phyloP scores from a whole-genome alignment of 1,140 invertebrate genomes.

The Thrips palmi region DNA sequence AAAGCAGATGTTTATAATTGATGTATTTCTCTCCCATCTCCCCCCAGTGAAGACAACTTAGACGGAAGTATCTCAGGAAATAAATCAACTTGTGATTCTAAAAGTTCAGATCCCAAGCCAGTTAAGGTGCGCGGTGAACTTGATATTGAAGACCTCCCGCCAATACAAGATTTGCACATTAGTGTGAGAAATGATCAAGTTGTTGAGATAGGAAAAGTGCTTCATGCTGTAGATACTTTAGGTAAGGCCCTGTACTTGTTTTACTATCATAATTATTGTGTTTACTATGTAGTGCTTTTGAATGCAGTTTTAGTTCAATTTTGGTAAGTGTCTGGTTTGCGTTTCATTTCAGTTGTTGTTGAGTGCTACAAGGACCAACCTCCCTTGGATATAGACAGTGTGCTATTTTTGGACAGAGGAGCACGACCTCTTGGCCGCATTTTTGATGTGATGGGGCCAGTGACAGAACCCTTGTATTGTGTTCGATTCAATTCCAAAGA shows the following conservation, averaged over 20 bases:
- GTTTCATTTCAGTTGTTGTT: constrained; percentile 43
- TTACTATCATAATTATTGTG: no score
- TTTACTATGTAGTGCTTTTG: not conserved
- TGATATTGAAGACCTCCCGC: constrained; percentile 41
- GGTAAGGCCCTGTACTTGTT: no score
- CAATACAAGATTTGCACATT: constrained; percentile 66
- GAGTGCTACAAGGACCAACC: constrained; percentile 44
- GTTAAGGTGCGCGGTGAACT: no score
- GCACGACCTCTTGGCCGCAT: constrained; percentile 52
- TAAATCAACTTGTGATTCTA: no score
- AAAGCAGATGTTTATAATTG: no score
- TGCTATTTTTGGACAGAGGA: constrained; percentile 61
- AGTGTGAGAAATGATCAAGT: constrained; percentile 54
- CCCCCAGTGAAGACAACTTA: no score
- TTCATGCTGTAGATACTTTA: constrained; percentile 48
- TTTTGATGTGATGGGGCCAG: constrained; percentile 79
- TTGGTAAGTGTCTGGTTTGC: constrained; percentile 7
- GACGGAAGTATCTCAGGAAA: no score
- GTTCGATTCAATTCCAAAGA: constrained; percentile 61
- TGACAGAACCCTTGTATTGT: constrained; percentile 58
- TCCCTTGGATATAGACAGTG: constrained; percentile 63
- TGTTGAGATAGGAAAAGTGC: constrained; percentile 50
- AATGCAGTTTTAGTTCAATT: constrained; percentile 5
- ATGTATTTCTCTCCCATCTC: no score
- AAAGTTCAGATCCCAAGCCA: no score